phyloP scores from a whole-genome alignment of 1,140 invertebrate genomes.

The Pachyrhynchus sulphureomaculatus region DNA sequence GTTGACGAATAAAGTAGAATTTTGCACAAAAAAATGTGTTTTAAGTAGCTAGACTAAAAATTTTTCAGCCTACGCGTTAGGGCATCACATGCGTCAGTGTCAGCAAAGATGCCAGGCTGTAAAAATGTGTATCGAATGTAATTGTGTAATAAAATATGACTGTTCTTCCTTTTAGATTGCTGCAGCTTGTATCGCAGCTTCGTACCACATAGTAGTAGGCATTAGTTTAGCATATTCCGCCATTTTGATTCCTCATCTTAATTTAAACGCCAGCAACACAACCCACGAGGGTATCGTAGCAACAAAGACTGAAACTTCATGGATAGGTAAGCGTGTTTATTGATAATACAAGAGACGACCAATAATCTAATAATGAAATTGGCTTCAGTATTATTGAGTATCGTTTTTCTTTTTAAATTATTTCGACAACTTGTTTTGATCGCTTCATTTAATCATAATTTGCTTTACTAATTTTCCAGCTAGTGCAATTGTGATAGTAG shows the following conservation, averaged over 20 bases:
- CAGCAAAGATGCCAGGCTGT: too few relatives aligned
- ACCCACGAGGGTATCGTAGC: constrained; percentile 44
- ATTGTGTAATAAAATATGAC: neutral
- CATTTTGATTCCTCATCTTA: constrained; percentile 62
- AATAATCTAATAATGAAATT: too few relatives aligned
- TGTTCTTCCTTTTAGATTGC: constrained; percentile 48
- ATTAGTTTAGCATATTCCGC: constrained; percentile 62
- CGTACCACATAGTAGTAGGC: constrained; percentile 60
- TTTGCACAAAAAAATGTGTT: too few relatives aligned
- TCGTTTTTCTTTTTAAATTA: too few relatives aligned
- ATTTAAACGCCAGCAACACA: constrained; percentile 7
- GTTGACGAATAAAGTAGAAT: too few relatives aligned
- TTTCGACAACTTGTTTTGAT: too few relatives aligned
- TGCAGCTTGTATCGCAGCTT: constrained; percentile 57
- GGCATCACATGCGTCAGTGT: too few relatives aligned
- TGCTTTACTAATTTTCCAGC: constrained; percentile 50
- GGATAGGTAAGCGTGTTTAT: constrained; percentile 58
- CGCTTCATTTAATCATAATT: too few relatives aligned
- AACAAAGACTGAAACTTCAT: constrained; percentile 53
- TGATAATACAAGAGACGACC: too few relatives aligned
- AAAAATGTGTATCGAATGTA: neutral
- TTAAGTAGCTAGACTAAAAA: too few relatives aligned
- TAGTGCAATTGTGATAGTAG: constrained; percentile 58
- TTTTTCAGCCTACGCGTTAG: too few relatives aligned
- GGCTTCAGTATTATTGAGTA: too few relatives aligned